Conservation (phyloP, 2,113 vertebrate genomes). For the Tragelaphus imberbis region DNA sequence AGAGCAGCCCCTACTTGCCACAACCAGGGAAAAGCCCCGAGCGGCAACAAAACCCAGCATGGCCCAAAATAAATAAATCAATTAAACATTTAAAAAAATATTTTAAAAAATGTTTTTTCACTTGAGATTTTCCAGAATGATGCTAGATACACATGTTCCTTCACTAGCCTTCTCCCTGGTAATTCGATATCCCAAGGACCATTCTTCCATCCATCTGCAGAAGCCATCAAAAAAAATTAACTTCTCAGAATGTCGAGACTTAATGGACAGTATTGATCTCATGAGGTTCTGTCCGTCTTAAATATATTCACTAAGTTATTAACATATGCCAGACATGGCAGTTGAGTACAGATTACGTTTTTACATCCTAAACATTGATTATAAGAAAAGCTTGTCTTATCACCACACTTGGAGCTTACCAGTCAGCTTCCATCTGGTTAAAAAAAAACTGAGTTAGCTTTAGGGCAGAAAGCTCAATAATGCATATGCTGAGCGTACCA, state of each 20-base stretch:
- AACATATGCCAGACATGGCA: not conserved
- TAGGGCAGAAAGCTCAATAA: not conserved
- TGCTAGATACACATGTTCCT: not conserved
- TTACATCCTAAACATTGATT: constrained; percentile 35
- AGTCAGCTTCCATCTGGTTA: constrained; percentile 10
- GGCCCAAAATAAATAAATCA: not conserved
- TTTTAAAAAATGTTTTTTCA: not conserved
- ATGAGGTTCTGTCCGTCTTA: not conserved
- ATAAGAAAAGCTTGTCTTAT: constrained; percentile 34
- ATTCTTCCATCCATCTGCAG: not conserved
- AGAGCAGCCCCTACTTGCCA: not conserved
- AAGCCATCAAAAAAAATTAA: not conserved
- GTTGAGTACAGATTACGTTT: not conserved
- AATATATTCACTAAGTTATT: not conserved
- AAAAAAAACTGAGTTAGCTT: not conserved
- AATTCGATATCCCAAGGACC: not conserved
- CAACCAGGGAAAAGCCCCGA: not conserved
- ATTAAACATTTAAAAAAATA: rapidly evolving
- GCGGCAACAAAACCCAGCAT: not conserved
- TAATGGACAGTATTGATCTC: not conserved
- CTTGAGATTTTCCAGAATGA: not conserved
- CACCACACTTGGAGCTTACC: not conserved
- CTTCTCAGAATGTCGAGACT: not conserved
- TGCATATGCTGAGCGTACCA: not conserved
- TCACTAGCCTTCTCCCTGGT: not conserved